Base-by-base conservation (phyloP, 1,140 invertebrate species). In the Melitaea cinxia region DNA sequence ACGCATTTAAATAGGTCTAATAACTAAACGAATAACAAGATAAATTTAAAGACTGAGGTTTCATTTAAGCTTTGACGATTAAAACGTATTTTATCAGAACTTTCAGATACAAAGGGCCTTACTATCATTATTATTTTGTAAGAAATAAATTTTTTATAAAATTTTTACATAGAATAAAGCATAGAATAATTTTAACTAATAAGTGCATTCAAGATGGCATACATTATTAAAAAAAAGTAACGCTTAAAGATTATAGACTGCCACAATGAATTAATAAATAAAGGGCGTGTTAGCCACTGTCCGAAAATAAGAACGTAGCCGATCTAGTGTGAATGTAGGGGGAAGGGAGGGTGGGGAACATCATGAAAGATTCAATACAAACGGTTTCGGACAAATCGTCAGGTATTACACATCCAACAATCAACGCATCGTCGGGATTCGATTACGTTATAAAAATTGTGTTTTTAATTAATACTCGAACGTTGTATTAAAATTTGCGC, bases 391-490 rank as follows among this genome's bases (percentile, higher is more conserved):
- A 21, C 42, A 45, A 9, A 45, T 45, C 42, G 42, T 47, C 42
- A 47, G 42, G 42, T 47, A 23, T 47, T 23, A 47, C 21, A 47
- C 42, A 17, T 56, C 14, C 35, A 33, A 56, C 33, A 26, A 39
- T 56, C 35, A 42, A 26, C 21, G 35, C 23, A 39, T 47, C n/a
- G 15, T 6, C 42, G 19, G 17, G 23, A 39, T 2, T 15, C 54
- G 54, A 39, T 39, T 35, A 56, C 54, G 54, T 39, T 56, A 39
- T 14, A 56, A 9, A 21, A 56, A 56, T 56, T 56, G 7, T 39
- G 37, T 39, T 39, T 56, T 56, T 56, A 56, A 56, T 56, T 56
- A 56, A 56, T 56, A 39, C 54, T 39, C 37, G n/a, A 1, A 21
- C 54, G 42, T 56, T 56, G 54, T 56, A 39, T 56, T 24, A 56